phyloP scores from a whole-genome alignment of 2,113 vertebrate species.

The Poecile atricapillus region DNA sequence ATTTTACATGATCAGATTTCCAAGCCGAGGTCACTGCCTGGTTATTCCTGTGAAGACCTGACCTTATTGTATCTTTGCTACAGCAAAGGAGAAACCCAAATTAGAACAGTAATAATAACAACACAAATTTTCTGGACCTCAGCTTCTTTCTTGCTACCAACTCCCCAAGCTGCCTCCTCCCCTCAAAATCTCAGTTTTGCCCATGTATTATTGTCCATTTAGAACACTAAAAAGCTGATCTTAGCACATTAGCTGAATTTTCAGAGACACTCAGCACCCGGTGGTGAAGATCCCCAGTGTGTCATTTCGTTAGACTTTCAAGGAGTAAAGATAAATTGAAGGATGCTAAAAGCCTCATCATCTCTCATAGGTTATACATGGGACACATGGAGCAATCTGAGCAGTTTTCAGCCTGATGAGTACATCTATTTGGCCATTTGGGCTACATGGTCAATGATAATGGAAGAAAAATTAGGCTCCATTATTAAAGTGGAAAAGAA shows the following conservation, averaged over 20 bases:
- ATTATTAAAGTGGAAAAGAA: neutral
- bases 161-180: neutral
- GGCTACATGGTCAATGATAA: neutral
- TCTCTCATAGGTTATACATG: neutral
- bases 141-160: neutral
- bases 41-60: neutral
- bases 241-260: neutral
- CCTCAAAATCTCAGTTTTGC: neutral
- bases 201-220: neutral
- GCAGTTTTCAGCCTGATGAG: neutral
- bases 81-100: neutral
- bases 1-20: neutral
- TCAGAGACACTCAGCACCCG: neutral
- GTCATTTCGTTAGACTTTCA: neutral
- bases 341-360: neutral
- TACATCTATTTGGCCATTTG: neutral
- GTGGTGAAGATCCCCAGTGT: neutral
- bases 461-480: neutral
- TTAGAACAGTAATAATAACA: neutral
- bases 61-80: neutral
- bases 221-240: neutral
- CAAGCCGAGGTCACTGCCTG: neutral
- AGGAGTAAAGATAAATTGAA: neutral
- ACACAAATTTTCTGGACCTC: neutral
- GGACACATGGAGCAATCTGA: neutral